Conservation (phyloP, 2,888 invertebrate genomes). For the Rhamphomyia laevipes region DNA sequence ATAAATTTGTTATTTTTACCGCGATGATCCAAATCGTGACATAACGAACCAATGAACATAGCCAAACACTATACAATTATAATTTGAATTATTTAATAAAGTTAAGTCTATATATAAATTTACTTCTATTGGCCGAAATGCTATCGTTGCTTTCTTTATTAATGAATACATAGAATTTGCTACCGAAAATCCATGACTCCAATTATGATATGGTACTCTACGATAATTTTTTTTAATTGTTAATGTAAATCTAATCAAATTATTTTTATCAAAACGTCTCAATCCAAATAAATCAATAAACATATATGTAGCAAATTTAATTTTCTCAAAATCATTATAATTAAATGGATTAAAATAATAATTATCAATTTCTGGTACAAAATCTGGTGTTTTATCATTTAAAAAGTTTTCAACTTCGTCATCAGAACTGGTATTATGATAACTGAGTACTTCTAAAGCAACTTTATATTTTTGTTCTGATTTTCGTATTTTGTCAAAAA, state of each 20-base stretch:
- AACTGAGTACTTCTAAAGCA: conserved; percentile 70
- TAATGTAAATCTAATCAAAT: conserved; percentile 58
- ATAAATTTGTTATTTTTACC: conserved; percentile 81
- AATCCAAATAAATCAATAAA: conserved; percentile 60
- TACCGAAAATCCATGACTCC: conserved; percentile 79
- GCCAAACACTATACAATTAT: conserved; percentile 45
- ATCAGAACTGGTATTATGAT: conserved; percentile 68
- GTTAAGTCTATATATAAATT: conserved; percentile 10
- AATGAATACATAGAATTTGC: conserved; percentile 73
- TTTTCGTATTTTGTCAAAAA: conserved; percentile 69
- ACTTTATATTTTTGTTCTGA: conserved; percentile 76
- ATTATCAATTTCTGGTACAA: conserved; percentile 36
- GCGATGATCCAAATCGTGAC: conserved; percentile 77
- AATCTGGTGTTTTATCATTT: conserved; percentile 21
- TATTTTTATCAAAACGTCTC: conserved; percentile 52
- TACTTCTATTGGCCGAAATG: conserved; percentile 51
- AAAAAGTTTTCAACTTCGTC: conserved; percentile 46
- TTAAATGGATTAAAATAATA: conserved; percentile 63
- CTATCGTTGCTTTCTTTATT: conserved; percentile 45
- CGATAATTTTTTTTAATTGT: conserved; percentile 79
- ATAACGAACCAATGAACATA: conserved; percentile 66
- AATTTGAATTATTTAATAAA: neutral
- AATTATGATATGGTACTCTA: conserved; percentile 75
- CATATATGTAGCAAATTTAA: conserved; percentile 61
- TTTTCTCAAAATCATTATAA: conserved; percentile 59